Base-by-base conservation (phyloP, 2,113 vertebrate genomes). In the Oncorhynchus nerka region DNA sequence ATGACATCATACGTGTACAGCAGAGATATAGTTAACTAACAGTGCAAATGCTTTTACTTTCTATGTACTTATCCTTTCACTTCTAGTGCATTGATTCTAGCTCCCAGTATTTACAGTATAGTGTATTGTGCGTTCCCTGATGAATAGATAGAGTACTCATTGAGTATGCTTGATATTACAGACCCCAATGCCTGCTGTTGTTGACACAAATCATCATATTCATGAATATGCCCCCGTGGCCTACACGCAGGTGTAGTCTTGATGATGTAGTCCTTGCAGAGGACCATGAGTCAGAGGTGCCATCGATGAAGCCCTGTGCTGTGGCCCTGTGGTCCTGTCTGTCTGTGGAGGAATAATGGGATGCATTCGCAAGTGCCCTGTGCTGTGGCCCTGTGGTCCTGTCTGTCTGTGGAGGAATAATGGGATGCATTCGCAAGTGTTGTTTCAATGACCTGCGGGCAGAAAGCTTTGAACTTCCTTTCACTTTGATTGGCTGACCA, bases 121-220 rank as follows among this genome's bases (percentile, higher is more conserved):
- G 39, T 45, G 39, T 12, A 39, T 39, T 39, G 39, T 39, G 8
- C 8, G 39, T 39, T 39, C 39, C 39, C 39, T 39, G 39, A 39
- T 8, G 39, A 39, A 39, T 39, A 39, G 39, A 39, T 39, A 16
- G 51, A 11, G 51, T 19, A 57, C 51, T 57, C 51, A 57, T 57
- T 57, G 19, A 57, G 55, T 57, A 5, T 57, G 13, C 55, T 57
- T 57, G 6, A 20, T 57, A 20, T 57, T 57, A 57, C 59, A 62
- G 59, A 62, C n/a, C 19, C 8, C 20, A 57, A 62, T 24, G 59
- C 8, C 20, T 64, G 34, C 19, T 45, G 24, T 59, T 39, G 55
- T 76, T 73, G 32, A 59, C 71, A 70, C n/a, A 67, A 68, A 51
- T 74, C 4, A 70, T 76, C 57, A 77, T 81, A 71, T 51, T 75